Base-by-base conservation (phyloP, 2,113 vertebrate species). In the Machaerirhynchus nigripectus region DNA sequence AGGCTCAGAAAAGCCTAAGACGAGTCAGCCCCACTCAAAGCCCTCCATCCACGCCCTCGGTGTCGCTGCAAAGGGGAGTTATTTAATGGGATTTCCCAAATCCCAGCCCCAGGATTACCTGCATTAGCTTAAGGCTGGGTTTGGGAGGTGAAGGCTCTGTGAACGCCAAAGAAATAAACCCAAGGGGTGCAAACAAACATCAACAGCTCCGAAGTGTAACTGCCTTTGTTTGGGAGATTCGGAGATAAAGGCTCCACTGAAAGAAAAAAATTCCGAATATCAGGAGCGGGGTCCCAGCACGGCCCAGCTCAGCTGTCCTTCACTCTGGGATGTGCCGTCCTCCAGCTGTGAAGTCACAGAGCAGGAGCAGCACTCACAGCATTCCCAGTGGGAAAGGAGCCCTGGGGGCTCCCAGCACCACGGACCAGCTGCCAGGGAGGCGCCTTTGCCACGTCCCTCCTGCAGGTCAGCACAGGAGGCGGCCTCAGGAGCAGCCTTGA, bases 331-430 rank as follows among this genome's bases (percentile, higher is more conserved):
- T 37, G 40, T n/a, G 50, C 82, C 16, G 0, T 3, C 4, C 16
- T 13, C 3, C 19, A 21, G 70, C 39, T 69, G 44, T 3, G 3
- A 50, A 44, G n/a, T 3, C 78, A 9, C 61, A 22, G 59, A 11
- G 2, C 63, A 39, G 49, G 33, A 67, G 31, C 33, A 30, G 46
- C 11, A 26, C 5, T 28, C 15, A 0, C 21, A 22, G 1, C 8
- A 1, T 22, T 40, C 6, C 33, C 40, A 5, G 33, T 4, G n/a
- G 4, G 37, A 39, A 86, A 33, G 6, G 10, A 59, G 27, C 28
- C 47, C 0, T 4, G 15, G 0, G 1, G 26, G 26, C 84, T 87
- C 30, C 35, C 21, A 59, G 40, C 4, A 4, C 1, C 8, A 3
- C 3, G 7, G 20, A 28, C 4, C 23, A 2, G 23, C 30, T n/a